A percentile compares a stretch with the other conserved stretches of the same genome.
Conservation (phyloP, 2,113 vertebrate species). For the Corydoras maculifer region DNA sequence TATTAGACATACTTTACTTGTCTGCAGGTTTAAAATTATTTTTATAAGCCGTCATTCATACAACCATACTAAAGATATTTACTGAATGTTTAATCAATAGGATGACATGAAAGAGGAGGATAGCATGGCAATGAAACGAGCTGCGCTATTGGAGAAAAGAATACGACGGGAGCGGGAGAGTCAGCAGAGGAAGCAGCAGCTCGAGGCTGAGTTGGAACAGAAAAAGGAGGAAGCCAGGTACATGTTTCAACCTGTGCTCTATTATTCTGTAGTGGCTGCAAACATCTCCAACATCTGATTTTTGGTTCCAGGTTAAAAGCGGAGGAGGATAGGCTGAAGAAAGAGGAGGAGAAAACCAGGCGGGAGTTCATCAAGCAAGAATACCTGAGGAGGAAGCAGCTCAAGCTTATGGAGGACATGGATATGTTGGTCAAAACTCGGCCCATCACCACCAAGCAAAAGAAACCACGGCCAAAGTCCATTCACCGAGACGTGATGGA, state of each 20-base stretch:
- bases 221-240: constrained; percentile 93
- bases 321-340: constrained; percentile 89
- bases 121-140: constrained; percentile 89
- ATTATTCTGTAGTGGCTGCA: not conserved
- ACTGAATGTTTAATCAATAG: constrained; percentile 52
- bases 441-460: constrained; percentile 70
- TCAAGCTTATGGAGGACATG: constrained; percentile 97
- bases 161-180: constrained; percentile 85
- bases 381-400: constrained; percentile 89
- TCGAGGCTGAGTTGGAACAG: constrained; percentile 84
- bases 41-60: not conserved
- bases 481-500: constrained; percentile 85
- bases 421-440: constrained; percentile 84
- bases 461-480: constrained; percentile 86
- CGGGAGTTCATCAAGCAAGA: constrained; percentile 95
- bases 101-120: constrained; percentile 89
- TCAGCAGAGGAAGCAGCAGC: constrained; percentile 83
- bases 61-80: not conserved
- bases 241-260: constrained; percentile 3
- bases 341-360: constrained; percentile 88
- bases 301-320: constrained; percentile 76
- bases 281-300: not conserved
- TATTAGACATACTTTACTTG: not conserved
- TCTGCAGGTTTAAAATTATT: not conserved
- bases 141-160: constrained; percentile 90